These are phyloP conservation scores for Rotaria macrura DNA, from an alignment of 2,888 invertebrate genomes.

Conservation along the genomic window DNA sequence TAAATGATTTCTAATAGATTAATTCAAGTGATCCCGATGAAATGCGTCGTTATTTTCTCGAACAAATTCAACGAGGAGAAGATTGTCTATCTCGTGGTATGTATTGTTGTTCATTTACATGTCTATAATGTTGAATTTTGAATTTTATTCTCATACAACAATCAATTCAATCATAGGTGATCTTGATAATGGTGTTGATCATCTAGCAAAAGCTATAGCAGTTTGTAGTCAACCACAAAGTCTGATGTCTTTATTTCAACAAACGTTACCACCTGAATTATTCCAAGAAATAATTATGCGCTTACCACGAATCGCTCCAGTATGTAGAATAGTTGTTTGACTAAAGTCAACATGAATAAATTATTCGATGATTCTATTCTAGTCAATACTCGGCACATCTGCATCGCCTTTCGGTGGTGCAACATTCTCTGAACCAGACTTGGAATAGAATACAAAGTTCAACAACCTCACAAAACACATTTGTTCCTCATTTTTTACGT, in stretches of 20 bases:
- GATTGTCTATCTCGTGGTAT: conserved; percentile 2
- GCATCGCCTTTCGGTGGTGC: background rate
- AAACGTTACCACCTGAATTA: conserved; percentile 85
- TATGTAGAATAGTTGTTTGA: background rate
- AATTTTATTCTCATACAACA: too few species aligned
- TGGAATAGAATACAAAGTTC: background rate
- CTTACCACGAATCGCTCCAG: conserved; percentile 26
- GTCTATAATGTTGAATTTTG: too few species aligned
- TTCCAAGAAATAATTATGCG: conserved; percentile 55
- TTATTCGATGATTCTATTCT: background rate
- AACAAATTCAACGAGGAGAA: conserved; percentile 17
- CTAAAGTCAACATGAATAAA: background rate
- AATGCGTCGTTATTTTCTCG: conserved; percentile 10
- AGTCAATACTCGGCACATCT: background rate
- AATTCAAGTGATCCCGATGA: background rate
- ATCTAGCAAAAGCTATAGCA: conserved; percentile 89
- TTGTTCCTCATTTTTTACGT: background rate
- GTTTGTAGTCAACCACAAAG: conserved; percentile 89
- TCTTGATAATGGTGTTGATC: conserved; percentile 73
- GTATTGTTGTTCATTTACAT: background rate
- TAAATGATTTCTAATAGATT: background rate
- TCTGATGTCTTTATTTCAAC: conserved; percentile 74
- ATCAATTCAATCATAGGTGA: too few species aligned
- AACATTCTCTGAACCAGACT: background rate
- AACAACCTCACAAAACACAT: background rate